Conservation (phyloP, 2,797 vertebrate species). For the Coilia nasus region DNA sequence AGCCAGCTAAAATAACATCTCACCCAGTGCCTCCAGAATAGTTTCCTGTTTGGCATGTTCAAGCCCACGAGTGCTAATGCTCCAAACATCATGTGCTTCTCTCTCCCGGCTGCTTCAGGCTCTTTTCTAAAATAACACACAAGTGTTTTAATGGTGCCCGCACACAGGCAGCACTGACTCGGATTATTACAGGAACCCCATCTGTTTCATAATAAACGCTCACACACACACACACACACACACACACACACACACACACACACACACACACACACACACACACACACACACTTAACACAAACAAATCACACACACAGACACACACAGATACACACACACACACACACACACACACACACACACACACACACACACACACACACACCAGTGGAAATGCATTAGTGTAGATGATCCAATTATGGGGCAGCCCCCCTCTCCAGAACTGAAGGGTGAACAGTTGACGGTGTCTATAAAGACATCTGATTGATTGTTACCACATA, state of each 20-base stretch:
- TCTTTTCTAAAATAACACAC: slow-evolving; percentile 24
- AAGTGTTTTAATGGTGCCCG: slow-evolving; percentile 45
- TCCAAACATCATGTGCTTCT: not conserved
- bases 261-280: no score
- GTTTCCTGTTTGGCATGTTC: slow-evolving; percentile 3
- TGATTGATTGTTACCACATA: not conserved
- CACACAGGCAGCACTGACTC: slow-evolving; percentile 41
- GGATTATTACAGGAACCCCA: slow-evolving; percentile 1
- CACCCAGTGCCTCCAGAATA: not conserved
- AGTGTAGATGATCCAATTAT: not conserved
- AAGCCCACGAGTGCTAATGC: not conserved
- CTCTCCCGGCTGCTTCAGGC: not conserved
- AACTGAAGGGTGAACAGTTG: not conserved
- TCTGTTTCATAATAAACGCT: not conserved
- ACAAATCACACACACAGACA: no score
- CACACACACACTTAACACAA: no score
- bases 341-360: no score
- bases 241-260: no score
- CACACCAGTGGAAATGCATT: not conserved
- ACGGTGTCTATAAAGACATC: not conserved
- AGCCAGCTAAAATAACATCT: no score
- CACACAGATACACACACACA: no score
- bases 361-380: not conserved
- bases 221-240: not conserved
- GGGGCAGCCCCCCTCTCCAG: not conserved